Evolutionary conservation across 2,113 vertebrate species (phyloP).

Genomic region (Leptobrachium leishanense): DNA sequence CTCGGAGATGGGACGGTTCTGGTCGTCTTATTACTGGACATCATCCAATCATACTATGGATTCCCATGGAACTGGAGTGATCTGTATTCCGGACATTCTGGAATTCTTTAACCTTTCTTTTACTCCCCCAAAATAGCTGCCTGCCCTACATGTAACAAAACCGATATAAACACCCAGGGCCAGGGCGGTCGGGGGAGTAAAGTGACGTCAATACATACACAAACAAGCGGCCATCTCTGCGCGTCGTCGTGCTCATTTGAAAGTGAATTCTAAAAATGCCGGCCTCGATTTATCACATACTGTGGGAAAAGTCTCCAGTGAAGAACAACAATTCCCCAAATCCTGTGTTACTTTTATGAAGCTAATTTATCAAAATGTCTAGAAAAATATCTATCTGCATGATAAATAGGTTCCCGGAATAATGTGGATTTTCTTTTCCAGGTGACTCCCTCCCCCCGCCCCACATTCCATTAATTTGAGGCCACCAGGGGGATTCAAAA

Average conservation of each 20-base stretch:
- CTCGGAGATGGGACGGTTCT: no score
- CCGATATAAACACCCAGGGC: no score
- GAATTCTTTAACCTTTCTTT: no score
- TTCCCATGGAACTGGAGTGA: no score
- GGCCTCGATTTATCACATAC: not conserved
- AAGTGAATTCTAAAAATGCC: not conserved
- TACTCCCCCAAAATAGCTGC: no score
- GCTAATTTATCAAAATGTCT: slow-evolving; percentile 1
- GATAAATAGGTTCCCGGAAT: not conserved
- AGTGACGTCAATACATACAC: not conserved
- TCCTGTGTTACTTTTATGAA: not conserved
- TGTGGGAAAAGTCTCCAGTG: not conserved
- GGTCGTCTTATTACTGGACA: no score
- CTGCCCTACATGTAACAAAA: no score
- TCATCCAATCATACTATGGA: no score
- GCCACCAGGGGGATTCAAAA: not conserved
- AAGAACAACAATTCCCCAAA: not conserved
- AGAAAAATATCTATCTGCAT: not conserved
- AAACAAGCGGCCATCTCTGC: not conserved
- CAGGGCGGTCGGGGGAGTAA: no score
- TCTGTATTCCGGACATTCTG: no score
- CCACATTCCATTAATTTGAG: not conserved
- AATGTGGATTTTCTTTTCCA: not conserved
- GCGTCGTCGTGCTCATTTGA: not conserved
- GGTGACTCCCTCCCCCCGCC: not conserved